phyloP scores from a whole-genome alignment of 2,797 vertebrate species.

The Eutrigla gurnardus region DNA sequence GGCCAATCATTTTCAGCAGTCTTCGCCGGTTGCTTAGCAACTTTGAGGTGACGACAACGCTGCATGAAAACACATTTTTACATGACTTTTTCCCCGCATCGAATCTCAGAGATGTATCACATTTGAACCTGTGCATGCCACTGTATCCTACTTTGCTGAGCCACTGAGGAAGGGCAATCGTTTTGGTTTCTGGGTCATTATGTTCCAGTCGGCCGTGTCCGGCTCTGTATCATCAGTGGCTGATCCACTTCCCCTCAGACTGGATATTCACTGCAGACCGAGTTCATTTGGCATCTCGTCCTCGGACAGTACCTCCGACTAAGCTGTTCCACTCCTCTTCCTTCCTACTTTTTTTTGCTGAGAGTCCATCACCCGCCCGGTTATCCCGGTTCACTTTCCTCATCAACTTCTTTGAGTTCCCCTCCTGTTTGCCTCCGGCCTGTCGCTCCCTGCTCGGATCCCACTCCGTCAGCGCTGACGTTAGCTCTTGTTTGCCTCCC shows the following conservation, averaged over 20 bases:
- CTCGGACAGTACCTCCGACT: slow-evolving; percentile 57
- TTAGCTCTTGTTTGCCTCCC: slow-evolving; percentile 10
- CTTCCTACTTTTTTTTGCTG: slow-evolving; percentile 35
- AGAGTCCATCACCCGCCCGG: slow-evolving; percentile 11
- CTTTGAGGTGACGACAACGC: no score
- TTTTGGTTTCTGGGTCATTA: slow-evolving; percentile 13
- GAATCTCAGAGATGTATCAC: not conserved
- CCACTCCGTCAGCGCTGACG: slow-evolving; percentile 22
- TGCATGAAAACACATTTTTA: no score
- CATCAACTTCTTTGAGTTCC: slow-evolving; percentile 5
- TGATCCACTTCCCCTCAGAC: slow-evolving; percentile 50
- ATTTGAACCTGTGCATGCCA: not conserved
- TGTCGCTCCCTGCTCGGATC: slow-evolving; percentile 4
- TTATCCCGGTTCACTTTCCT: slow-evolving; percentile 30
- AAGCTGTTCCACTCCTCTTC: slow-evolving; percentile 59
- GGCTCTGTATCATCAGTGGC: slow-evolving; percentile 36
- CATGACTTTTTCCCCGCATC: no score
- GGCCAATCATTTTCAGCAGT: no score
- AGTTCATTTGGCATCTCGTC: slow-evolving; percentile 54
- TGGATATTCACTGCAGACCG: slow-evolving; percentile 38
- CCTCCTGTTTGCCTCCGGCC: not conserved
- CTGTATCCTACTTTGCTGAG: not conserved
- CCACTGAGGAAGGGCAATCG: not conserved
- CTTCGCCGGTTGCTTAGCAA: no score
- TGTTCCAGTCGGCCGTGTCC: slow-evolving; percentile 34